Evolutionary conservation across 1,140 invertebrate species (phyloP), one percentile per base, ranked within the genome.

Genomic region (Apis florea): DNA sequence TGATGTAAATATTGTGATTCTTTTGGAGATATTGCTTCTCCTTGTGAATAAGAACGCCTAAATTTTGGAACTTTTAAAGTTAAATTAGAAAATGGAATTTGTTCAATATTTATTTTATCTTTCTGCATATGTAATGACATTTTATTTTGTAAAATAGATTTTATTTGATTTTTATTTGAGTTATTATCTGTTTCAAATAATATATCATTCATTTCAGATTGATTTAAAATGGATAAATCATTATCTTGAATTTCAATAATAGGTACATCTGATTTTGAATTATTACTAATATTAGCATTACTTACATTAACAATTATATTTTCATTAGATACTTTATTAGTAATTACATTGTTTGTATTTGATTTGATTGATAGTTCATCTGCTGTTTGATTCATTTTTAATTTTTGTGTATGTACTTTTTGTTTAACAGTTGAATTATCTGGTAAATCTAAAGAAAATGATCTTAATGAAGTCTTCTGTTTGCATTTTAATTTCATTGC

Each of bases 131-230:
- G 70, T 17, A 69, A 61, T 63, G 67, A 84, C 51, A 85, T 58
- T 31, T 77, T 68, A 15, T 53, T 31, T 15, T 77, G 47, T 26
- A 68, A 24, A 31, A 68, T 40, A 1, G 75, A 79, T 56, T 72
- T 85, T 8, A 84, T 79, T 17, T 64, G 53, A 59, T 78, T 53
- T 51, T 88, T 81, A 47, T 81, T 79, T 8, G 54, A 31, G 21
- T 83, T 84, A 19, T 19, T 26, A 49, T 63, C 61, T n/a, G 59
- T 26, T 26, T 89, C 89, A 13, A 88, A 87, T 10, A 93, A 83
- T 0, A 86, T 88, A 77, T 93, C 92, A 26, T 92, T 89, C 91
- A 92, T 89, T 4, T 83, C 74, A 13, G 91, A 92, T 3, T 86
- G 79, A 77, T 89, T 89, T 56, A 92, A 80, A 70, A 92, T 90